Conservation (phyloP, 2,797 vertebrate species). For the Orestias chungarensis region DNA sequence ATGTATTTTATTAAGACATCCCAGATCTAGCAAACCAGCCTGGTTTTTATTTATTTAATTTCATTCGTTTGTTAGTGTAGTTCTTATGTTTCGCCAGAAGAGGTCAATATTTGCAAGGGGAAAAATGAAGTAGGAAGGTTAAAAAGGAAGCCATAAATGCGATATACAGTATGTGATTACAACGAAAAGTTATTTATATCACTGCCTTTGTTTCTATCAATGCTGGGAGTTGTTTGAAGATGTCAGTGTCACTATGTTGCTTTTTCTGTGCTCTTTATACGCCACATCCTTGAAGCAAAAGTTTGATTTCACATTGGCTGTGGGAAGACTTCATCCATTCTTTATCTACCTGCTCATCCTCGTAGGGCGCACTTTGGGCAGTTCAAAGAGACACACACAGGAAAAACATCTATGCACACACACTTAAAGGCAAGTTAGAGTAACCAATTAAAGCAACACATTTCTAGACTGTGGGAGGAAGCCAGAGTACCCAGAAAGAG, state of each 20-base stretch:
- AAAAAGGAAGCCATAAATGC: neutral
- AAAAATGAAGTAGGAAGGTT: neutral
- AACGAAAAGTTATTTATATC: neutral
- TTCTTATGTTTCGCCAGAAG: conserved; percentile 54
- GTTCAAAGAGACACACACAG: too few species aligned
- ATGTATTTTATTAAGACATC: neutral
- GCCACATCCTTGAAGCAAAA: neutral
- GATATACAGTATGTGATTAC: neutral
- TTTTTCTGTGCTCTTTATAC: neutral
- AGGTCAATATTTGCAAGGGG: conserved; percentile 33
- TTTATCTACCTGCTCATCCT: neutral
- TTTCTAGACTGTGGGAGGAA: too few species aligned
- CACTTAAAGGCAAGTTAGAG: too few species aligned
- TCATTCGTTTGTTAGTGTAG: conserved; percentile 17
- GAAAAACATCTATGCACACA: too few species aligned
- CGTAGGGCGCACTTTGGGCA: too few species aligned
- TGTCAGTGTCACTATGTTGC: neutral
- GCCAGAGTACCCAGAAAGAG: too few species aligned
- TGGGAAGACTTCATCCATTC: neutral
- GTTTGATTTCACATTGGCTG: too few species aligned
- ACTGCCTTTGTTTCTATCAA: neutral
- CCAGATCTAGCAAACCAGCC: neutral
- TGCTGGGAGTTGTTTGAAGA: neutral
- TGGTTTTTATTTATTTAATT: neutral
- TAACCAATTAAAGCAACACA: too few species aligned